Percentiles rank a stretch among this genome's conserved stretches.
These are phyloP conservation scores for Heliornis fulica DNA, from an alignment of 2,113 vertebrate species.

Conservation along the genomic window DNA sequence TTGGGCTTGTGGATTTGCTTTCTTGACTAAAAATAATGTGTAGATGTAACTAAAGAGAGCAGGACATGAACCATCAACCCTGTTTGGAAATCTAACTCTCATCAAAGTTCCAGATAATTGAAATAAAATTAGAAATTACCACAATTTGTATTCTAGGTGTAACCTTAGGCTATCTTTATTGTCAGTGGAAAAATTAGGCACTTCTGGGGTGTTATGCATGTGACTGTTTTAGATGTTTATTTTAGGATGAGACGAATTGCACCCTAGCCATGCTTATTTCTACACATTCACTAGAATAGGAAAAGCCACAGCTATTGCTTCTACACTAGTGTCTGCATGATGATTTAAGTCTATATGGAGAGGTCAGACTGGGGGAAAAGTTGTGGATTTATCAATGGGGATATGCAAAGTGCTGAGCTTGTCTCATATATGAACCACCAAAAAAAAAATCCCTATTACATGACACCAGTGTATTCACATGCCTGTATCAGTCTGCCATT, in stretches of 20 bases:
- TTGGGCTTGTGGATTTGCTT: not conserved
- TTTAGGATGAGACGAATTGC: not conserved
- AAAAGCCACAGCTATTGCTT: not conserved
- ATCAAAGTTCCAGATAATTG: not conserved
- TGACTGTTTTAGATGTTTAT: not conserved
- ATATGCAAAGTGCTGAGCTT: not conserved
- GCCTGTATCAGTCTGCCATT: not conserved
- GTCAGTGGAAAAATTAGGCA: not conserved
- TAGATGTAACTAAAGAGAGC: not conserved
- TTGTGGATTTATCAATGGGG: not conserved
- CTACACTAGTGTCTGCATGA: not conserved
- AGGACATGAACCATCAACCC: not conserved
- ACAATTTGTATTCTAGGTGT: not conserved
- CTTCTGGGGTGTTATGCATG: not conserved
- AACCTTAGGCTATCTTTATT: not conserved
- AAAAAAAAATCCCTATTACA: not conserved
- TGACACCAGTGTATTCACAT: fast-evolving
- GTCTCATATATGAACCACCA: not conserved
- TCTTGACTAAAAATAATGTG: not conserved
- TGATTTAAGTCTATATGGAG: not conserved
- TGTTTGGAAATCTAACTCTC: not conserved
- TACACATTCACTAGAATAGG: not conserved
- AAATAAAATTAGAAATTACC: not conserved
- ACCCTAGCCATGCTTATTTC: not conserved
- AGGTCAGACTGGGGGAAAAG: not conserved